Evolutionary conservation across 2,888 invertebrate species (phyloP), one percentile per base, ranked within the genome.

Genomic region (Schrankia costaestrigalis): DNA sequence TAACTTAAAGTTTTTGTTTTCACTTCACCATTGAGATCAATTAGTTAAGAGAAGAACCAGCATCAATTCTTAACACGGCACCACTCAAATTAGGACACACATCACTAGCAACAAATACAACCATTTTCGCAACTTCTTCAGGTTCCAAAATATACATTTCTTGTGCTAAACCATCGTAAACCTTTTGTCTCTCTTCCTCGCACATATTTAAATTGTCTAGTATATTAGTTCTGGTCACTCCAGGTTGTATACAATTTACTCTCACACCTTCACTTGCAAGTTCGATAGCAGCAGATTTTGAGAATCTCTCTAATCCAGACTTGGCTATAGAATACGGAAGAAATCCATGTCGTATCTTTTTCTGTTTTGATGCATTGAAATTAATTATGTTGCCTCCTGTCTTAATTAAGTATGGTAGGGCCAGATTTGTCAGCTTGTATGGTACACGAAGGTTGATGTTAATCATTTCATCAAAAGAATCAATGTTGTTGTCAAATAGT

Each of bases 341-440:
- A 14, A 64, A 70, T 1, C 77, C 77, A 8, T 66, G 67, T n/a
- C 62, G 25, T 0, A 60, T 53, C 31, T 57, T 63, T 74, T 89
- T 41, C 8, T 96, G 96, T 60, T 92, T 93, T 0, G 97, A 94
- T 62, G 95, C 94, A 3, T 96, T 95, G 0, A 97, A 92, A 71
- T 97, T 97, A 0, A 98, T 95, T 46, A 97, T 91, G 45, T 90
- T 94, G 0, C 96, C 96, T 75, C 94, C 93, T 0, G 91, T 90
- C 69, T 91, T 89, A 1, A 93, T 85, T 15, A 97, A 78, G 73
- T 95, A 90, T 0, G 97, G 96, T 0, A 94, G 90, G 12, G 94
- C 93, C 30, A 95, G 67, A 86, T 92, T 93, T 0, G 95, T 95
- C 46, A 97, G 67, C 33, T 92, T 90, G 65, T 92, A 93, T 1